phyloP scores from a whole-genome alignment of 2,888 invertebrate genomes.

The Polyploca ridens region DNA sequence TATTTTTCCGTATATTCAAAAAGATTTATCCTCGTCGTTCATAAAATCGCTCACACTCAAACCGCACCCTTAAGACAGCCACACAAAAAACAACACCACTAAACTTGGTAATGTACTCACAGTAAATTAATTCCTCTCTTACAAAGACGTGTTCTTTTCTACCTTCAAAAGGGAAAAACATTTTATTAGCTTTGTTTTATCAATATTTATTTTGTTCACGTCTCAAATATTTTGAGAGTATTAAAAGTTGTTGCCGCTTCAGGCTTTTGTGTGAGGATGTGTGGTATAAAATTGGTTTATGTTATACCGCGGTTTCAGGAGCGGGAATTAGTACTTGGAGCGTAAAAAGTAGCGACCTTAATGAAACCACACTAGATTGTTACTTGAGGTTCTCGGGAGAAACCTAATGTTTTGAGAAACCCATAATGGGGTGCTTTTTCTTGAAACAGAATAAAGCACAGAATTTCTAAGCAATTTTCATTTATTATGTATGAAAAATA shows the following conservation, averaged over 20 bases:
- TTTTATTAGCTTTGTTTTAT: constrained; percentile 11
- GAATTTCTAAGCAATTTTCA: no score
- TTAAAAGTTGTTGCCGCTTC: neutral
- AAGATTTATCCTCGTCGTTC: neutral
- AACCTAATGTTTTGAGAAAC: no score
- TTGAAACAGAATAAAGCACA: no score
- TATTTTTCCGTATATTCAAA: no score
- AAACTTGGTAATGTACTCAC: constrained; percentile 55
- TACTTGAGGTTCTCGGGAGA: no score
- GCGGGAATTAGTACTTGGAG: no score
- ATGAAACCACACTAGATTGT: no score
- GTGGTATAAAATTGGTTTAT: no score
- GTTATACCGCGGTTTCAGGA: no score
- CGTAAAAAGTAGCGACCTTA: no score
- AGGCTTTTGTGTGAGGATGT: neutral
- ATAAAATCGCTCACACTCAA: constrained; percentile 30
- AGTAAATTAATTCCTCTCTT: constrained; percentile 62
- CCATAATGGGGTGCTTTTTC: no score
- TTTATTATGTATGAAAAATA: no score
- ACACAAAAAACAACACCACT: constrained; percentile 47
- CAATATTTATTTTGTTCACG: constrained; percentile 11
- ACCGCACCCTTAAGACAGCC: constrained; percentile 28
- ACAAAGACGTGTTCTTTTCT: constrained; percentile 27
- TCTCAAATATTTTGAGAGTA: neutral
- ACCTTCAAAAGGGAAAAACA: constrained; percentile 19